phyloP scores from a whole-genome alignment of 1,140 invertebrate genomes.

The Thereuonema tuberculata region DNA sequence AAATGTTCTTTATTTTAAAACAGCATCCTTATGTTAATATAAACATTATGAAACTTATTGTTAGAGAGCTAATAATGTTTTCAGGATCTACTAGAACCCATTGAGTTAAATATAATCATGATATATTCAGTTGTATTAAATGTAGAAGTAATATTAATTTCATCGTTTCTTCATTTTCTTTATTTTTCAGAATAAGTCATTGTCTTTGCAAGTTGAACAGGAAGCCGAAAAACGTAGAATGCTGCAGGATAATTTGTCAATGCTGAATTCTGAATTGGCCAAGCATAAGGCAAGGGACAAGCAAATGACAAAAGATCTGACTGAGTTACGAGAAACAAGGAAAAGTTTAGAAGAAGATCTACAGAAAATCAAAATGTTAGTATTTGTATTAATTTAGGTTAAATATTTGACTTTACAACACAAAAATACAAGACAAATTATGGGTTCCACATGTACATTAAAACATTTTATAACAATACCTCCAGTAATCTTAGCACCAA shows the following conservation, averaged over 20 bases:
- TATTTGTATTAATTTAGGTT: neutral
- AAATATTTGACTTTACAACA: neutral
- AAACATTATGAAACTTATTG: neutral
- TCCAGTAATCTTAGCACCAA: too few species aligned
- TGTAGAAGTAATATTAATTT: too few species aligned
- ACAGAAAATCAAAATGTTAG: conserved; percentile 52
- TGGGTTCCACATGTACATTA: too few species aligned
- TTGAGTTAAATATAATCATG: too few species aligned
- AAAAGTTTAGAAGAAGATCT: conserved; percentile 63
- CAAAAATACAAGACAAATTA: neutral
- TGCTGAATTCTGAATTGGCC: conserved; percentile 52
- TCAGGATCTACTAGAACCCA: too few species aligned
- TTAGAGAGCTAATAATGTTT: neutral
- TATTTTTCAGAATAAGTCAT: conserved; percentile 43
- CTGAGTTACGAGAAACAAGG: conserved; percentile 51
- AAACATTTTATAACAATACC: too few species aligned
- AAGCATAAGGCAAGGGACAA: conserved; percentile 58
- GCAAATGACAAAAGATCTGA: conserved; percentile 54
- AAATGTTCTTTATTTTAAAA: conserved; percentile 1
- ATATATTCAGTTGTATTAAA: too few species aligned
- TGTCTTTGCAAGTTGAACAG: conserved; percentile 74
- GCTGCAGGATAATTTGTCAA: conserved; percentile 52
- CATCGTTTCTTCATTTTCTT: conserved; percentile 9
- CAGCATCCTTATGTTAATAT: neutral
- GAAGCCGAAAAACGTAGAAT: conserved; percentile 64